Base-by-base conservation (phyloP, 2,113 vertebrate genomes). In the Aptenodytes patagonicus region DNA sequence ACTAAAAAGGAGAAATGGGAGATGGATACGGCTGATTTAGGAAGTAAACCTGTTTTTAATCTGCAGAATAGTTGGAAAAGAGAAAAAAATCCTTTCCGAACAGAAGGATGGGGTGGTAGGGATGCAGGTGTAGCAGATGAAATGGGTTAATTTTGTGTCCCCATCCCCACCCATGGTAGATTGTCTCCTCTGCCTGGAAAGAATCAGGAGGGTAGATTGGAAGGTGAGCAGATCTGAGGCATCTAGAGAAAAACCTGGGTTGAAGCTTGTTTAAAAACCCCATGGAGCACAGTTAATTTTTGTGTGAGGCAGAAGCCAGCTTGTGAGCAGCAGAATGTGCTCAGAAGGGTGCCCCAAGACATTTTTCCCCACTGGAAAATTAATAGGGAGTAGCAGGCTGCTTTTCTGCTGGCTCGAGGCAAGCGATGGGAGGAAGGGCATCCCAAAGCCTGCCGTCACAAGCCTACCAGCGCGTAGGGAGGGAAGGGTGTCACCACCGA, bases 321-420 rank as follows among this genome's bases (percentile, higher is more conserved):
- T 75, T 25, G 10, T 13, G 75, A 94, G 88, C 75, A 88, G 92
- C 85, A 55, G 19, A 91, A 60, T 22, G 58, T 0, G 0, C 89
- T 94, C 15, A 0, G 52, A 72, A 95, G 83, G 86, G 83, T 97
- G 94, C 92, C 89, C 94, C 86, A 92, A 97, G 95, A 97, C 12
- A 83, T 95, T 96, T 95, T 83, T 89, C 83, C 86, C 61, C 34
- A 14, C 73, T 93, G 91, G 72, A 95, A 92, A 76, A 90, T 95
- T 92, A 97, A 97, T 94, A 87, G 77, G 91, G 89, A 97, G 72
- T 92, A 97, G 94, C 97, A 93, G 96, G 80, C 90, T 93, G 96
- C 86, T 92, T 77, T 70, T 87, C 42, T 75, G 70, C 80, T 97
- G 83, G 95, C 96, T 93, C 0, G 8, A 95, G 95, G 92, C 97